Evolutionary conservation across 2,888 invertebrate species (phyloP).

Genomic region (Zhuqinia jingwanae): DNA sequence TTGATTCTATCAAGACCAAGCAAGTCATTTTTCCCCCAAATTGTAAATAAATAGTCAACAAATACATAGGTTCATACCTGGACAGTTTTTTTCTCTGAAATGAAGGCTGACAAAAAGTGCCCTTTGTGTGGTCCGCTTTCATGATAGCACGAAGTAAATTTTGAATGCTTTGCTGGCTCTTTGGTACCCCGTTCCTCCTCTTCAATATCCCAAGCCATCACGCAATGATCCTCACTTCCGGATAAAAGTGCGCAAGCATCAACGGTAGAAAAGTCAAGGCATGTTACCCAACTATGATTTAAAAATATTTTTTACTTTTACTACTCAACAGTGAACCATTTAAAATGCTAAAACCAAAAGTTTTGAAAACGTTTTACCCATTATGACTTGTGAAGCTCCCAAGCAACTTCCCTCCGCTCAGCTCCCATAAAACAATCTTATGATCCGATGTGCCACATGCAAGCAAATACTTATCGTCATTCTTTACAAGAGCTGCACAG

Average conservation of each 20-base stretch:
- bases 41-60: too few species aligned
- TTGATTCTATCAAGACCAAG: too few species aligned
- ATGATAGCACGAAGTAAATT: constrained; percentile 71
- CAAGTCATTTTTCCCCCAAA: too few species aligned
- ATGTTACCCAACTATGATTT: constrained; percentile 75
- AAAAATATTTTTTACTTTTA: too few species aligned
- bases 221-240: constrained; percentile 78
- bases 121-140: constrained; percentile 54
- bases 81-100: constrained; percentile 74
- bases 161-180: constrained; percentile 68
- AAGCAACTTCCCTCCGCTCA: constrained; percentile 62
- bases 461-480: constrained; percentile 68
- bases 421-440: constrained; percentile 74
- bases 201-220: constrained; percentile 78
- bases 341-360: too few species aligned
- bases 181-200: constrained; percentile 74
- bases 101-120: constrained; percentile 74
- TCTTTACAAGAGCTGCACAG: constrained; percentile 73
- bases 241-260: constrained; percentile 74
- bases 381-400: constrained; percentile 77
- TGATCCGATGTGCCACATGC: constrained; percentile 77
- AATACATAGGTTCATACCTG: constrained; percentile 66
- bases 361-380: too few species aligned
- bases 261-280: constrained; percentile 75
- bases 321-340: too few species aligned